Evolutionary conservation across 2,113 vertebrate genomes (phyloP), one percentile per base, ranked within the genome.

Genomic region (Piaya cayana): DNA sequence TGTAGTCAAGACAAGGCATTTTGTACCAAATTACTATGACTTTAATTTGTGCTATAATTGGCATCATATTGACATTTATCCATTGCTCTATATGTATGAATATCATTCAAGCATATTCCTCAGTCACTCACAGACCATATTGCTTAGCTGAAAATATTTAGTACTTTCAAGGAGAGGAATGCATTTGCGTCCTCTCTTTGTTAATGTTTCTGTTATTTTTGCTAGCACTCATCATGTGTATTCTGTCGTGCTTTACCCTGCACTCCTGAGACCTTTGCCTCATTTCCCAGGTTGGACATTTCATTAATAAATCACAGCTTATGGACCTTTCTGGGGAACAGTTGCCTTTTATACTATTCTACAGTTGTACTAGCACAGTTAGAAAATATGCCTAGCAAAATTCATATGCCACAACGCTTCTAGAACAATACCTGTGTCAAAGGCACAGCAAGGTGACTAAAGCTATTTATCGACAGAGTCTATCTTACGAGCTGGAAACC

Each of bases 361-460:
- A 10, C 62, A 59, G 69, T 63, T 37, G 56, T 77, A 88, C 52
- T 52, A 59, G 58, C 62, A 45, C 18, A 69, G 78, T 78, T 76
- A 81, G 58, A 71, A 88, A 60, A 64, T 64, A 30, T 39, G 64
- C 74, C 80, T 91, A 85, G 74, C 45, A 86, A 92, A 93, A 96
- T 92, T 96, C 82, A 42, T 93, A 32, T 76, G 69, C 79, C 82
- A 78, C 60, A 92, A 78, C 76, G 37, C 60, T 86, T 80, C 6
- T 79, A 93, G 88, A 95, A 95, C 89, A 95, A 84, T 91, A 91
- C 71, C 82, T 93, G 63, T 68, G 85, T 95, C 94, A 95, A 94
- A 95, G 96, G 83, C 86, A 88, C 2, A 7, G 82, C 90, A 95
- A 97, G 94, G 94, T 96, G 95, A 97, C 89, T 82, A 56, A 81